Evolutionary conservation across 2,888 invertebrate species (phyloP), one percentile per base, ranked within the genome.

Genomic region (Tetrapedia diversipes): DNA sequence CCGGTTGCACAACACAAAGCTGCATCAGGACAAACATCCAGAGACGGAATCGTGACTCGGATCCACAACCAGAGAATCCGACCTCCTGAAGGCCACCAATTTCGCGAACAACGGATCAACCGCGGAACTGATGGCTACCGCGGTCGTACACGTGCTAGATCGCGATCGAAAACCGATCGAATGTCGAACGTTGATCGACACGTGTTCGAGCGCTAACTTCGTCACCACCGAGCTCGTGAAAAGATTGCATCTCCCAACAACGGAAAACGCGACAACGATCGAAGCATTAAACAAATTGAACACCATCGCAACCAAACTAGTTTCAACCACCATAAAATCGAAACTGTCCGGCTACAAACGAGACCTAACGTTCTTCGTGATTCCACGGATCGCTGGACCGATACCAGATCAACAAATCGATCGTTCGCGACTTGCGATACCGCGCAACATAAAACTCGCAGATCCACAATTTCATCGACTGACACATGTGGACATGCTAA

Each of bases 401-500:
- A 16, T n/a, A 14, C 29, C 63, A 8, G 51, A 63, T 1, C 1
- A 7, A 0, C 43, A 45, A n/a, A 65, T 65, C 32, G 34, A 65
- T 3, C 53, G 43, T 7, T 1, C 63, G 0, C 27, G 6, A 1
- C 1, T 64, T 14, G 2, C 2, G 1, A 64, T 64, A 0, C 64
- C 43, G 16, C 6, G 32, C 0, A 65, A 65, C 2, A 4, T 65
- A 0, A 24, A 7, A 34, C n/a, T 51, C 4, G 32, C 51, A 0
- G 45, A 65, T 54, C 45, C 65, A n/a, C 22, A n/a, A 11, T 65
- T 65, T n/a, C 54, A 65, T 1, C 45, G 34, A 4, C 65, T 54
- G 0, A 11, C 14, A 14, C 6, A 4, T 0, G 14, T 65, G 1
- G 45, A 65, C 1, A 56, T 45, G 54, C 4, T 65, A 1, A 24